Conservation (phyloP, 2,113 vertebrate species). For the Halcyon malimbica region DNA sequence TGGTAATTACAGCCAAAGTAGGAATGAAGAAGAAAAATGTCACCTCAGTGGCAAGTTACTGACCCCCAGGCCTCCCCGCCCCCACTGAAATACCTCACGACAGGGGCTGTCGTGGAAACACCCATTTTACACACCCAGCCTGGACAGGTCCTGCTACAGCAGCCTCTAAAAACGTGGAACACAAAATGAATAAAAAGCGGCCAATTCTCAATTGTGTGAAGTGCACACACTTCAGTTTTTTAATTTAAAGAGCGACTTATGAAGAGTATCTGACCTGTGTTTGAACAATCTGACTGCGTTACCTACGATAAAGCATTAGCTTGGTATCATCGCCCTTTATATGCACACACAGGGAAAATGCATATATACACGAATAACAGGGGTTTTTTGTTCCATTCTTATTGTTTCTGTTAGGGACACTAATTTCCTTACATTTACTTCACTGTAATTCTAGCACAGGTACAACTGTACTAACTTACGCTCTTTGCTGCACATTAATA, state of each 20-base stretch:
- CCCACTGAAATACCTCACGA: fast-evolving
- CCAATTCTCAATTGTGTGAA: neutral
- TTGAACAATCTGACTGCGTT: neutral
- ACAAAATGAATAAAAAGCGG: neutral
- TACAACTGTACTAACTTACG: neutral
- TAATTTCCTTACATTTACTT: neutral
- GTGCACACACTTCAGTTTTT: neutral
- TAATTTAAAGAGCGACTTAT: neutral
- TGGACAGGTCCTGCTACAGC: neutral
- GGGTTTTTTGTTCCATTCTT: neutral
- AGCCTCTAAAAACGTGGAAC: neutral
- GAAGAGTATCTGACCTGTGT: neutral
- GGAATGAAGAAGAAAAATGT: neutral
- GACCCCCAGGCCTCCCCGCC: neutral
- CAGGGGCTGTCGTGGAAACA: neutral
- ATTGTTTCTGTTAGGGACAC: neutral
- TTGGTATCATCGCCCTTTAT: neutral
- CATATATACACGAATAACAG: neutral
- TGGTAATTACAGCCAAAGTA: neutral
- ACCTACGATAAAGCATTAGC: neutral
- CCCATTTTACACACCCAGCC: neutral
- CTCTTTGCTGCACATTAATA: neutral
- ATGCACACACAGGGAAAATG: neutral
- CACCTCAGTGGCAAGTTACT: neutral
- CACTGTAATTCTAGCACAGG: neutral